A percentile compares a stretch with the other conserved stretches of the same genome.
These are phyloP conservation scores for Steatocranus sp. DNA, from an alignment of 2,797 vertebrate genomes.

Conservation along the genomic window DNA sequence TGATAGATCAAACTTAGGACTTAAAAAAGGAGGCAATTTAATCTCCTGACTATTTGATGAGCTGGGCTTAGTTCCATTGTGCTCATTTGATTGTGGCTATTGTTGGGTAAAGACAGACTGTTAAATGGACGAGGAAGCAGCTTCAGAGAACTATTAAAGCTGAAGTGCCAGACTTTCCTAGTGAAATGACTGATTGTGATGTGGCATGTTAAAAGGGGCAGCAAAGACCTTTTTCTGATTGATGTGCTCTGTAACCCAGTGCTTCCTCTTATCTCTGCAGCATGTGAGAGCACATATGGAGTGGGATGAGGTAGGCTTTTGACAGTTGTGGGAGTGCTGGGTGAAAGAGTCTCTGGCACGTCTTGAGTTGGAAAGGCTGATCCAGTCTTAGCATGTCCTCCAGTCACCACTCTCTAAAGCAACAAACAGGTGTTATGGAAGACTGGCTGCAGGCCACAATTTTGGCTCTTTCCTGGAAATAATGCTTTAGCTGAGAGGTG, in stretches of 20 bases:
- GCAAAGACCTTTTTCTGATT: neutral
- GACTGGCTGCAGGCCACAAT: slow-evolving; percentile 33
- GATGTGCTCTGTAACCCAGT: neutral
- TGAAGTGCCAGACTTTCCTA: slow-evolving; percentile 8
- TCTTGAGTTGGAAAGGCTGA: slow-evolving; percentile 46
- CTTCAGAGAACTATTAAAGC: slow-evolving; percentile 18
- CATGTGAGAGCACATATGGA: slow-evolving; percentile 32
- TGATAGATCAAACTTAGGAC: slow-evolving; percentile 70
- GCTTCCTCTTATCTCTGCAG: slow-evolving; percentile 14
- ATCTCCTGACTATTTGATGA: slow-evolving; percentile 76
- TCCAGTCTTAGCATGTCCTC: slow-evolving; percentile 51
- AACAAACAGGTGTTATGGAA: slow-evolving; percentile 59
- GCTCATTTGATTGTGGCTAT: slow-evolving; percentile 43
- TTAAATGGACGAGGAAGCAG: slow-evolving; percentile 40
- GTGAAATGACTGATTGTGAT: neutral
- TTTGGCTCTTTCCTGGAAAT: slow-evolving; percentile 66
- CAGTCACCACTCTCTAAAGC: slow-evolving; percentile 58
- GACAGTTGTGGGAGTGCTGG: slow-evolving; percentile 39
- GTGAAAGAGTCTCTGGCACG: slow-evolving; percentile 58
- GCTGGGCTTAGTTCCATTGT: slow-evolving; percentile 57
- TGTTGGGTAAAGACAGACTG: slow-evolving; percentile 30
- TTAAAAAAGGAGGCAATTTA: slow-evolving; percentile 75
- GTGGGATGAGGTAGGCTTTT: slow-evolving; percentile 36
- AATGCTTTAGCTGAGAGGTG: slow-evolving; percentile 51
- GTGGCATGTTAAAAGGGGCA: neutral